Conservation (phyloP, 2,888 invertebrate genomes). For the Trissolcus brochymenae region DNA sequence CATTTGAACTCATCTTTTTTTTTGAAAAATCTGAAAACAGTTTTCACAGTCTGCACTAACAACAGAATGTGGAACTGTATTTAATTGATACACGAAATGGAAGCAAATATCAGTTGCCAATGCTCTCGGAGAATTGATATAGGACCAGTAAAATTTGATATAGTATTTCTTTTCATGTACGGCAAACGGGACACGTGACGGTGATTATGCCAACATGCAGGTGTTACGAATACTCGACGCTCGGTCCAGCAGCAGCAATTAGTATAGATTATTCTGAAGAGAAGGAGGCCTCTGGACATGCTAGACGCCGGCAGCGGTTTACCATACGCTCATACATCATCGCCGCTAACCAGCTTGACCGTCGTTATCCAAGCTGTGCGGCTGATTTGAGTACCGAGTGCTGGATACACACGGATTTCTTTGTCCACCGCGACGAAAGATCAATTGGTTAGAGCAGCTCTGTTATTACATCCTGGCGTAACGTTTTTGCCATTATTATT, state of each 20-base stretch:
- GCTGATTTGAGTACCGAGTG: conserved; percentile 55
- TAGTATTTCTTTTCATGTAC: too few species aligned
- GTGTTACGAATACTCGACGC: conserved; percentile 55
- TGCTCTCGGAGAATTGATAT: too few species aligned
- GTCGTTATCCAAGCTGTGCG: conserved; percentile 49
- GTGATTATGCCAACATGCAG: conserved; percentile 22
- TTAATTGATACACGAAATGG: too few species aligned
- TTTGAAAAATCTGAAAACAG: too few species aligned
- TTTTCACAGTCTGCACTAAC: too few species aligned
- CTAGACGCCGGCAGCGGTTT: conserved; percentile 66
- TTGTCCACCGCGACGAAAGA: conserved; percentile 44
- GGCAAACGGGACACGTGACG: too few species aligned
- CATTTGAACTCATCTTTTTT: too few species aligned
- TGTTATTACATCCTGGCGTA: conserved; percentile 26
- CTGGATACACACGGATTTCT: conserved; percentile 47
- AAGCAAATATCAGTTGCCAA: too few species aligned
- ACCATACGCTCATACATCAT: conserved; percentile 71
- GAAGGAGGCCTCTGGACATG: conserved; percentile 50
- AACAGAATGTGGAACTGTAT: too few species aligned
- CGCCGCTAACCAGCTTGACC: conserved; percentile 57
- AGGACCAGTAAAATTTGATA: too few species aligned
- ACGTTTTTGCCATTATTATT: conserved; percentile 28
- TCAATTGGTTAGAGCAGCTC: conserved; percentile 43
- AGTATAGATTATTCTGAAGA: conserved; percentile 62
- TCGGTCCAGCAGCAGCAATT: conserved; percentile 60